A percentile compares a stretch with the other conserved stretches of the same genome.
Conservation (phyloP, 37 sponge, comb jelly and placozoan genomes). For the Diacarnus erythraeanus region DNA sequence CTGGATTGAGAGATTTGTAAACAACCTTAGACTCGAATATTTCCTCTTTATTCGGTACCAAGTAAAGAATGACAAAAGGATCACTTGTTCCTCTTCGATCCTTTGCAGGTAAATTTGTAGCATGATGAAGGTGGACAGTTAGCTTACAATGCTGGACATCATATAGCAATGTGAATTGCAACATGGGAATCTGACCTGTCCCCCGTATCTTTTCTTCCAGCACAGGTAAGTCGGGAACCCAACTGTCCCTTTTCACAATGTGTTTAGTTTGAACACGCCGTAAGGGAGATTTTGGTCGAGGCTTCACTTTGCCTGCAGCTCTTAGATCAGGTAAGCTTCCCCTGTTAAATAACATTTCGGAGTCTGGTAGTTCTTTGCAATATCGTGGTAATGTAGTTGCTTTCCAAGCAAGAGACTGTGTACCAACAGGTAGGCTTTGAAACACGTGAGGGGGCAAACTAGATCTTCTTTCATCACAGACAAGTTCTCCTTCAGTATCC, state of each 20-base stretch:
- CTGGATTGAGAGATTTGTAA: constrained; percentile 19
- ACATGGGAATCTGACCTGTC: background rate
- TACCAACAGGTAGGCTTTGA: too few relatives aligned
- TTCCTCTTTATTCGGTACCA: constrained; percentile 52
- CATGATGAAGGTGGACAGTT: constrained; percentile 52
- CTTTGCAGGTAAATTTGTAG: constrained; percentile 24
- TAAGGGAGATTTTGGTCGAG: background rate
- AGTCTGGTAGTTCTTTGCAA: background rate
- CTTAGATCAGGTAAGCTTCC: background rate
- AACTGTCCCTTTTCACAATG: background rate
- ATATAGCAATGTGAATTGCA: constrained; percentile 55
- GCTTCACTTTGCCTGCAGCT: background rate
- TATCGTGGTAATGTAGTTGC: background rate
- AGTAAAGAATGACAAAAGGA: constrained; percentile 44
- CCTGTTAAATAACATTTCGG: background rate
- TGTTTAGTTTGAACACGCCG: background rate
- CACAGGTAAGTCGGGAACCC: background rate
- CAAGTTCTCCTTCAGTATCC: background rate
- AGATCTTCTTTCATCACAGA: background rate
- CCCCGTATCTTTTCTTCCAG: background rate
- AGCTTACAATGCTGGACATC: constrained; percentile 42
- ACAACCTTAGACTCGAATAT: constrained; percentile 45
- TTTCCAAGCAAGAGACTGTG: too few relatives aligned
- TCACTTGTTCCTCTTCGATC: constrained; percentile 23
- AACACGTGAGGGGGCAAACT: too few relatives aligned